Percentiles rank a stretch among this genome's conserved stretches.
Evolutionary conservation across 1,140 invertebrate genomes (phyloP).

Genomic region (Cotesia glomerata): DNA sequence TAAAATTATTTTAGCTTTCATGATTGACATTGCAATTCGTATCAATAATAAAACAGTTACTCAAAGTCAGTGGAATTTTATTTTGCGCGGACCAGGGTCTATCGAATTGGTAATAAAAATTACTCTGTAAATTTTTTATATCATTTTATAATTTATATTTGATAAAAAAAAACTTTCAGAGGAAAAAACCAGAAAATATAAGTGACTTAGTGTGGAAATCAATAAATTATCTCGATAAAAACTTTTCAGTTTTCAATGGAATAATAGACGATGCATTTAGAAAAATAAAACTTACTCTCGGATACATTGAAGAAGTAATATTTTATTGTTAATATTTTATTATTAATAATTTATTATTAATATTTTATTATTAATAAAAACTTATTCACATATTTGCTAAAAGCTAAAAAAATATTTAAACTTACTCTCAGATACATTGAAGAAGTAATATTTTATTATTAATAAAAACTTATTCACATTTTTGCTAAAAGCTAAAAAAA

Average conservation of each 20-base stretch:
- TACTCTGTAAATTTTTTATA: background rate
- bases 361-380: background rate
- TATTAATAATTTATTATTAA: too few relatives aligned
- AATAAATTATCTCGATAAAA: slow-evolving; percentile 15
- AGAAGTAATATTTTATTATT: background rate
- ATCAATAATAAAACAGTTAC: slow-evolving; percentile 67
- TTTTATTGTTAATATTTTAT: too few relatives aligned
- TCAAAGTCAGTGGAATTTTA: slow-evolving; percentile 73
- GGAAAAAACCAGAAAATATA: background rate
- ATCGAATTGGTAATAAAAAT: slow-evolving; percentile 40
- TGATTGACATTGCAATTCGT: slow-evolving; percentile 79
- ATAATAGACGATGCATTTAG: background rate
- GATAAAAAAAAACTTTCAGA: slow-evolving; percentile 49
- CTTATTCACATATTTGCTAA: background rate
- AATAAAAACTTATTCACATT: too few relatives aligned
- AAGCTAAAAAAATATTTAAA: background rate
- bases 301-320: background rate
- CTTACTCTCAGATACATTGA: background rate
- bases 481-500: background rate
- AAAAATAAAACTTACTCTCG: background rate
- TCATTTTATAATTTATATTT: background rate
- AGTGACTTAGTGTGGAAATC: slow-evolving; percentile 13
- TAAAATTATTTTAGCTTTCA: slow-evolving; percentile 87
- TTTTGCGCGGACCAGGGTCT: slow-evolving; percentile 70
- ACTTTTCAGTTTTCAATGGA: background rate